Base-by-base conservation (phyloP, 2,797 vertebrate genomes). In the Hipposideros larvatus region DNA sequence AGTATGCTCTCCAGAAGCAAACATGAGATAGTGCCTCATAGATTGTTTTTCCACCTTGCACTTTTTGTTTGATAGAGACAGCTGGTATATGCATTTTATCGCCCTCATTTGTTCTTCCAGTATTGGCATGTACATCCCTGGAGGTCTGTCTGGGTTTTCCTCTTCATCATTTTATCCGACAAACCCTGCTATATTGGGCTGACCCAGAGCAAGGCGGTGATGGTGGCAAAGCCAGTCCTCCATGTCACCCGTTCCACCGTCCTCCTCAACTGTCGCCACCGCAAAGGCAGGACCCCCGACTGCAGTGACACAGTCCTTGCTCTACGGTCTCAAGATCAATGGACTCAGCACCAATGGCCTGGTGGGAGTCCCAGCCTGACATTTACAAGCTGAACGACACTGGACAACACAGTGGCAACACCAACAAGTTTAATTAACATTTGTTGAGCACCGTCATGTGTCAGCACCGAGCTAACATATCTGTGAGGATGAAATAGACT, bases 401-500 rank as follows among this genome's bases (percentile, higher is more conserved):
- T 80, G 89, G 70, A 51, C 34, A 80, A 95, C 65, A 91, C n/a
- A 85, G 74, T 7, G 73, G 88, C 34, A 53, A 89, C 24, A 68
- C 43, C 82, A 92, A 96, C 95, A 92, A 94, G 85, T 94, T 93
- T 96, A 97, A 97, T 97, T 96, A 97, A 94, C 95, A 96, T 83
- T 82, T 87, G 74, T 87, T 95, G 86, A 96, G 94, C 75, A 77
- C n/a, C 43, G 91, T 87, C 66, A 14, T 55, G 61, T 96, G 94
- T 96, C 89, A 91, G 83, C 73, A 63, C 70, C 55, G 75, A 94
- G 84, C 75, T 19, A 66, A 75, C 37, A 11, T 68, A 48, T 93
- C 91, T 63, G 51, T 71, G 83, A 93, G 61, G 34, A 96, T 79
- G 84, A 84, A 83, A 53, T 15, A 31, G 57, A 37, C 87, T 95